phyloP scores from a whole-genome alignment of 2,113 vertebrate genomes.

The Oxyruncus cristatus region DNA sequence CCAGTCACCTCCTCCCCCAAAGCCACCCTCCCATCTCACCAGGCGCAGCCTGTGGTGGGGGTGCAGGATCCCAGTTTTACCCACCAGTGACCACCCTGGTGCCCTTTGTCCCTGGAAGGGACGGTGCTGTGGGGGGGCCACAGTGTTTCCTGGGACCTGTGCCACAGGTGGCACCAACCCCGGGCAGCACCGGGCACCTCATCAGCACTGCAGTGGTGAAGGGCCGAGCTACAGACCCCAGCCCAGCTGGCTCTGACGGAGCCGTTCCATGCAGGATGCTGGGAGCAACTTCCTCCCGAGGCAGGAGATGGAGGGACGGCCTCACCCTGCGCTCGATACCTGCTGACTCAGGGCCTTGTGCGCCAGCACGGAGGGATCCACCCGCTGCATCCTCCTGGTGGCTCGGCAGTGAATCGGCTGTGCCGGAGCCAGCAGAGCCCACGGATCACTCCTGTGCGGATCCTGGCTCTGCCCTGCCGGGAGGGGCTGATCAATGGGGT shows the following conservation, averaged over 20 bases:
- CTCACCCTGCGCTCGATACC: neutral
- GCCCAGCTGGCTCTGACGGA: accelerated
- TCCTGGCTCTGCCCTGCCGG: neutral
- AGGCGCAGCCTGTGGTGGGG: neutral
- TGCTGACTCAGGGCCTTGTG: conserved; percentile 5
- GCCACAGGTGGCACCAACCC: neutral
- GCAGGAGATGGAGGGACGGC: neutral
- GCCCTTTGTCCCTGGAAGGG: neutral
- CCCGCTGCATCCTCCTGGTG: neutral
- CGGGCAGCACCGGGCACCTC: neutral
- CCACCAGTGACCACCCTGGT: accelerated
- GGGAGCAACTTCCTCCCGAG: neutral
- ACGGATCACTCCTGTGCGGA: neutral
- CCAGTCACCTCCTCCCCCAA: accelerated
- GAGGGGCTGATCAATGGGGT: neutral
- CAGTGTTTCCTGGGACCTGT: accelerated
- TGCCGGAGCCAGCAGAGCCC: neutral
- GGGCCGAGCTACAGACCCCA: accelerated
- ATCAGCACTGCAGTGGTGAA: accelerated
- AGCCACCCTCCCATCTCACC: accelerated
- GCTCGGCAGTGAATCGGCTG: neutral
- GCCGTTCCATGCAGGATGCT: accelerated
- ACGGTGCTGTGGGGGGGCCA: neutral
- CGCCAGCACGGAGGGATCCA: neutral
- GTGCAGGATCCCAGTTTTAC: neutral